Conservation (phyloP, 2,113 vertebrate genomes). For the Pampusana beccarii region DNA sequence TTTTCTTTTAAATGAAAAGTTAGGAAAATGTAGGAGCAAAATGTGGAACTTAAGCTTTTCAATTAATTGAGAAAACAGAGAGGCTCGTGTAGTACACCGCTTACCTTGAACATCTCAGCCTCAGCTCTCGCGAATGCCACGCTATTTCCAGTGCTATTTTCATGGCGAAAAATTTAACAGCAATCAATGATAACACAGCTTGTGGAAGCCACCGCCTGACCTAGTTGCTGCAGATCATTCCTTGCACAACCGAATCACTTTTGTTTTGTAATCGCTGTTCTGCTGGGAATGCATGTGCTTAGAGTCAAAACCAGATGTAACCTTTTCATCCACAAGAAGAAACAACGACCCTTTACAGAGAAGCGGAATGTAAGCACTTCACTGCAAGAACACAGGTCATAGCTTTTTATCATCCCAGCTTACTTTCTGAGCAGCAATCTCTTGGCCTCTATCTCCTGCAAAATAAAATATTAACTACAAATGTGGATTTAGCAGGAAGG, state of each 20-base stretch:
- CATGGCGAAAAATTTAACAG: neutral
- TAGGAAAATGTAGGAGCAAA: neutral
- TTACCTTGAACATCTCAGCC: conserved; percentile 35
- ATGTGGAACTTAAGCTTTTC: neutral
- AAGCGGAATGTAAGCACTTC: neutral
- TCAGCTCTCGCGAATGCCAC: neutral
- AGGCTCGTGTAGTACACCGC: neutral
- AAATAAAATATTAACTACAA: neutral
- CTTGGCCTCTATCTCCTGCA: neutral
- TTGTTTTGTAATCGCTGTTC: neutral
- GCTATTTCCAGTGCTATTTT: neutral
- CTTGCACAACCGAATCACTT: neutral
- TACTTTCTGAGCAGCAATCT: neutral
- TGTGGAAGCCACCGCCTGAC: neutral
- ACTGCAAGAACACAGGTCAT: neutral
- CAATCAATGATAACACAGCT: neutral
- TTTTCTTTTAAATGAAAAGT: neutral
- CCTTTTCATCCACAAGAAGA: neutral
- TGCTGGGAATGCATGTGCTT: neutral
- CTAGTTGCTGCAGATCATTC: neutral
- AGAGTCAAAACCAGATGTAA: neutral
- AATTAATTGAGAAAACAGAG: neutral
- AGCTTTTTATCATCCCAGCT: neutral
- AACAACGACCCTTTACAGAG: neutral
- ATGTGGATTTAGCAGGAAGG: neutral